phyloP scores from a whole-genome alignment of 2,888 invertebrate species.

The Camponotus fellah region DNA sequence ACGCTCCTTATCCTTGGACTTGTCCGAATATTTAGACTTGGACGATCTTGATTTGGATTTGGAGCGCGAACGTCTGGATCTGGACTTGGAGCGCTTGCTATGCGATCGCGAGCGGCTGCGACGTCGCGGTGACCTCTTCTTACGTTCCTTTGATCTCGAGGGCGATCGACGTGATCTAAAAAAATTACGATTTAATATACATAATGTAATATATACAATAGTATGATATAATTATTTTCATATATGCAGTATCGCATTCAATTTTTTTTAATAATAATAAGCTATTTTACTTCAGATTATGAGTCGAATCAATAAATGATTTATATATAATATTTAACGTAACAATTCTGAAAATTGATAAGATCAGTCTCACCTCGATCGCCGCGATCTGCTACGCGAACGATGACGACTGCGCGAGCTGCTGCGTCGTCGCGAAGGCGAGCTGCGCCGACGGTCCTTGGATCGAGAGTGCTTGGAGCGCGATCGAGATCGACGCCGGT shows the following conservation, averaged over 20 bases:
- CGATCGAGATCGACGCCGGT: constrained; percentile 88
- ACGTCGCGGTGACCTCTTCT: constrained; percentile 80
- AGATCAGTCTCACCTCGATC: constrained; percentile 70
- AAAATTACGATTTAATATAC: background rate
- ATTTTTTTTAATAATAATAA: too few relatives aligned
- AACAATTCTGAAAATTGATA: background rate
- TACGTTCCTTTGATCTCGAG: constrained; percentile 84
- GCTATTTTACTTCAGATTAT: background rate
- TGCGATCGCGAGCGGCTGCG: constrained; percentile 86
- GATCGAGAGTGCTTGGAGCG: constrained; percentile 85
- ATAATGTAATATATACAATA: background rate
- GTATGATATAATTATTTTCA: background rate
- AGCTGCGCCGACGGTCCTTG: constrained; percentile 82
- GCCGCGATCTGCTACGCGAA: constrained; percentile 85
- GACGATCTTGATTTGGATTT: constrained; percentile 86
- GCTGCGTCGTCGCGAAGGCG: constrained; percentile 83
- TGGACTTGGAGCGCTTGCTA: constrained; percentile 88
- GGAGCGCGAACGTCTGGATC: constrained; percentile 85
- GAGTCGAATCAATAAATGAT: too few relatives aligned
- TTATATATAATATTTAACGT: background rate
- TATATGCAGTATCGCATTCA: too few relatives aligned
- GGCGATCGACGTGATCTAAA: constrained; percentile 84
- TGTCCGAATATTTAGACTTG: constrained; percentile 84
- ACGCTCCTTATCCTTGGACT: constrained; percentile 82
- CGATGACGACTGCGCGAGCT: constrained; percentile 84